Conservation (phyloP, 1,140 invertebrate genomes). For the Drosophila guanche region DNA sequence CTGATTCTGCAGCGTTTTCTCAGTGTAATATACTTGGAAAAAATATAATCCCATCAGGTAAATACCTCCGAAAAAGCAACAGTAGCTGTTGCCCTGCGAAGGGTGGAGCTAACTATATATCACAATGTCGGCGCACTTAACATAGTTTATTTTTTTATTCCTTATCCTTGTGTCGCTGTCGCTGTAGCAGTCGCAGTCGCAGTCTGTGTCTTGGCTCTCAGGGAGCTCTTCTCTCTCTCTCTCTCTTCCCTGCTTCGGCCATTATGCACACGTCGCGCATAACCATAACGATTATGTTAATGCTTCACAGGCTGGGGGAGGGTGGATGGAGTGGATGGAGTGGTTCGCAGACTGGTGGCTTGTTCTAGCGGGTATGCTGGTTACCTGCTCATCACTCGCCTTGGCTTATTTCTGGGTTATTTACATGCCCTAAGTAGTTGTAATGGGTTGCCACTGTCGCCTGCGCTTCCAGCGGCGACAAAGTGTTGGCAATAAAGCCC, state of each 20-base stretch:
- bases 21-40: too few relatives aligned
- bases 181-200: background rate
- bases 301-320: constrained; percentile 35
- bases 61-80: background rate
- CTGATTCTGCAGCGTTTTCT: too few relatives aligned
- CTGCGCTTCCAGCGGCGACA: constrained; percentile 41
- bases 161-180: constrained; percentile 34
- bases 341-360: constrained; percentile 8
- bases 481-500: constrained; percentile 72
- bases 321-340: constrained; percentile 2
- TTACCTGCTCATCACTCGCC: constrained; percentile 67
- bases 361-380: constrained; percentile 21
- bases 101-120: constrained; percentile 64
- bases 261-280: constrained; percentile 80
- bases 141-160: constrained; percentile 64
- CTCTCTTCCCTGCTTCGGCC: constrained; percentile 23
- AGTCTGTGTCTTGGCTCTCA: constrained; percentile 2
- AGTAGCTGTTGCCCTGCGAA: constrained; percentile 6
- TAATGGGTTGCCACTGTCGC: constrained; percentile 61
- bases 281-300: constrained; percentile 82
- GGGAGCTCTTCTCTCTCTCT: background rate
- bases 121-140: constrained; percentile 78
- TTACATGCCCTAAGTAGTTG: constrained; percentile 81
- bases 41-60: constrained; percentile 4
- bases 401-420: constrained; percentile 79